Evolutionary conservation across 1,140 invertebrate species (phyloP).

Genomic region (Akabosia matsudoensis): DNA sequence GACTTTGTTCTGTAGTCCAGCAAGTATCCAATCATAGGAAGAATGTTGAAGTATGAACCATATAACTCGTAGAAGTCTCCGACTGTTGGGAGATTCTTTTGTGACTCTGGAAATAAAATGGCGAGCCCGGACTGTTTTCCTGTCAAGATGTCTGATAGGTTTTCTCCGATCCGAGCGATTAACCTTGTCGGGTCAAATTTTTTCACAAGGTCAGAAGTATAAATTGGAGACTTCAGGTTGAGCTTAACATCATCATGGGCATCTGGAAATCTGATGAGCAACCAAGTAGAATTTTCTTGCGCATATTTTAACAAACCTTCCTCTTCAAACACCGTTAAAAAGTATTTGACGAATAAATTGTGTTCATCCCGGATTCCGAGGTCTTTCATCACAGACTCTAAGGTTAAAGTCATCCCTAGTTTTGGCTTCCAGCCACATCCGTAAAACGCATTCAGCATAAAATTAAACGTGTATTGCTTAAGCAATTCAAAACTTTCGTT

Average conservation of each 20-base stretch:
- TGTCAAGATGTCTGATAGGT: conserved; percentile 3
- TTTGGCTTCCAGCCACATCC: conserved; percentile 14
- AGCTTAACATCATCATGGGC: background rate
- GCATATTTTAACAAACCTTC: background rate
- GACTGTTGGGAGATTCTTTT: conserved; percentile 6
- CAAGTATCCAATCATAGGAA: background rate
- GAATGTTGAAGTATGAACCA: background rate
- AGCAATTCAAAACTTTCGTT: background rate
- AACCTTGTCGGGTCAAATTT: background rate
- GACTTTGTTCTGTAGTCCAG: background rate
- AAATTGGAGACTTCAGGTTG: background rate
- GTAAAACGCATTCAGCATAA: conserved; percentile 24
- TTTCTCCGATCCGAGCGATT: conserved; percentile 3
- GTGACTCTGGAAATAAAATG: conserved; percentile 24
- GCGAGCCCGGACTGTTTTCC: conserved; percentile 6
- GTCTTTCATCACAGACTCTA: background rate
- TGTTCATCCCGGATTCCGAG: background rate
- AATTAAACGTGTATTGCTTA: background rate
- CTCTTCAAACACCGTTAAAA: background rate
- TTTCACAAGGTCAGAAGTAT: background rate
- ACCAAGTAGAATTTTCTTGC: too few species aligned
- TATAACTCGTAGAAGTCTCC: background rate
- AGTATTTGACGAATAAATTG: background rate
- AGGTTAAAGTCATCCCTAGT: background rate
- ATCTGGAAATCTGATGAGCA: too few species aligned